Evolutionary conservation across 2,113 vertebrate species (phyloP).

Genomic region (Tenrec ecaudatus): DNA sequence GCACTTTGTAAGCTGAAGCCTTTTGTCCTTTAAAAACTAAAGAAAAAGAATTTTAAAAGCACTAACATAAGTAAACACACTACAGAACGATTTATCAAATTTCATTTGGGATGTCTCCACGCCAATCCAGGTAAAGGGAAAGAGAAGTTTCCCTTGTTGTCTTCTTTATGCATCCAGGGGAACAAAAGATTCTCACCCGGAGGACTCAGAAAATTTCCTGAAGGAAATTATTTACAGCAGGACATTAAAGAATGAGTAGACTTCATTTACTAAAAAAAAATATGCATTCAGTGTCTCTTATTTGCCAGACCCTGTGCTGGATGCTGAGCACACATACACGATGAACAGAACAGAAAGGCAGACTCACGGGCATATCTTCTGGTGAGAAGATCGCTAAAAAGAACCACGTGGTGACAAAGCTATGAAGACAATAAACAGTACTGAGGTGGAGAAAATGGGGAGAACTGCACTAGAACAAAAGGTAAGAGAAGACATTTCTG

Average conservation of each 20-base stretch:
- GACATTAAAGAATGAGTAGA: neutral
- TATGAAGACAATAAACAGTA: constrained; percentile 3
- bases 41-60: neutral
- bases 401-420: neutral
- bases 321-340: neutral
- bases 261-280: constrained; percentile 27
- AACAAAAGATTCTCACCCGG: constrained; percentile 24
- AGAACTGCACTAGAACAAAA: neutral
- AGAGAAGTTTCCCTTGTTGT: constrained; percentile 15
- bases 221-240: constrained; percentile 32
- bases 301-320: neutral
- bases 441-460: constrained; percentile 8
- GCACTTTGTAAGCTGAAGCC: constrained; percentile 17
- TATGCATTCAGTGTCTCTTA: constrained; percentile 34
- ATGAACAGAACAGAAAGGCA: constrained; percentile 2
- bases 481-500: no score
- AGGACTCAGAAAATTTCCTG: constrained; percentile 19
- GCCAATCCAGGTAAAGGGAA: neutral
- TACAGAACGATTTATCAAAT: neutral
- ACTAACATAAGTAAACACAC: constrained; percentile 50
- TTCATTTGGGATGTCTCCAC: neutral
- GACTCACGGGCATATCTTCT: constrained; percentile 27
- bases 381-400: neutral
- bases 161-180: neutral
- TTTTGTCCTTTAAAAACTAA: neutral